Conservation (phyloP, 2,888 invertebrate species). For the Rhimphoctona megacephalus region DNA sequence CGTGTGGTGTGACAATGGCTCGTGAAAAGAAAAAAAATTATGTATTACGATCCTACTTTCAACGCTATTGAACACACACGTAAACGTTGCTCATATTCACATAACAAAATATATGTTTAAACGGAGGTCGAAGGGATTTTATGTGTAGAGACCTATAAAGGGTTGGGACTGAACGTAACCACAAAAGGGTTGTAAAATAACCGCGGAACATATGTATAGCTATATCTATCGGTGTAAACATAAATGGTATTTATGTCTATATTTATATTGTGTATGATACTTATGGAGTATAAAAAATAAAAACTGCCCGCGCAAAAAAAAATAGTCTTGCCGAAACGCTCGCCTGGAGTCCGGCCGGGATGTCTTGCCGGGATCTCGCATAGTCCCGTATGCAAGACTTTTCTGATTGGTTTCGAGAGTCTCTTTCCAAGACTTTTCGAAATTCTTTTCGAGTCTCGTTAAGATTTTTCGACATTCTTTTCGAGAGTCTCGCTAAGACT, state of each 20-base stretch:
- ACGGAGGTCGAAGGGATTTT: conserved; percentile 25
- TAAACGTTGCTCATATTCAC: conserved; percentile 31
- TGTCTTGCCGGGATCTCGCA: too few relatives aligned
- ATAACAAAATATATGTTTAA: conserved; percentile 33
- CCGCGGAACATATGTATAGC: conserved; percentile 27
- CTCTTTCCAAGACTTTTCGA: too few relatives aligned
- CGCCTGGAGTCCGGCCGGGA: too few relatives aligned
- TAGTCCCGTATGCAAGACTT: too few relatives aligned
- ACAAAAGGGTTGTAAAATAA: conserved; percentile 59
- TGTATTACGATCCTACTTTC: conserved; percentile 59
- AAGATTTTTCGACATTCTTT: too few relatives aligned
- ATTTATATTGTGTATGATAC: not conserved
- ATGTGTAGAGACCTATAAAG: not conserved
- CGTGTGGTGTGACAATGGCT: conserved; percentile 29
- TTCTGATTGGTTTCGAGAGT: too few relatives aligned
- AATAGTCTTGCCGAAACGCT: too few relatives aligned
- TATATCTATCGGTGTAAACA: not conserved
- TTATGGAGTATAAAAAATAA: not conserved
- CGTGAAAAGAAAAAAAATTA: conserved; percentile 6
- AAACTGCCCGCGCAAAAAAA: too few relatives aligned
- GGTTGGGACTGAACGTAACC: conserved; percentile 5
- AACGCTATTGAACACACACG: conserved; percentile 34
- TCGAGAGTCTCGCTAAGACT: too few relatives aligned
- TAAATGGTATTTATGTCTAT: conserved; percentile 18
- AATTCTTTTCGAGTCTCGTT: too few relatives aligned